These are phyloP conservation scores for Heteronetta atricapilla DNA, from an alignment of 2,113 vertebrate species.

Conservation along the genomic window DNA sequence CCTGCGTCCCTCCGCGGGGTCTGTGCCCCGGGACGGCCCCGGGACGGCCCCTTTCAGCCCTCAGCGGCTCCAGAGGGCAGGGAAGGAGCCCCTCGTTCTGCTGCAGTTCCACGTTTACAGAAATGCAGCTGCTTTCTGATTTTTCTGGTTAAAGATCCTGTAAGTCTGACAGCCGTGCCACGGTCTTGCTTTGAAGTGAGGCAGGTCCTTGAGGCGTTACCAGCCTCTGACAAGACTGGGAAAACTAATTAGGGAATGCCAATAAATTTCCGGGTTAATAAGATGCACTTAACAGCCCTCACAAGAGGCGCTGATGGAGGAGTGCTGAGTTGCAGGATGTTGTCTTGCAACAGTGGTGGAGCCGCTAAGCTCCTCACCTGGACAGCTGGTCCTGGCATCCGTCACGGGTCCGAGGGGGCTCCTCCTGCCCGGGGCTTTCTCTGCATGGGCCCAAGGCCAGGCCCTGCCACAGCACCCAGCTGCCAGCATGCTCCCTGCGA, in stretches of 20 bases:
- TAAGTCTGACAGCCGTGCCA: neutral
- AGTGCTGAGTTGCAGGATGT: neutral
- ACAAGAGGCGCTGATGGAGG: neutral
- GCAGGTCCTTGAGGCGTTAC: neutral
- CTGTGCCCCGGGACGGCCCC: neutral
- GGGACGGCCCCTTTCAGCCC: neutral
- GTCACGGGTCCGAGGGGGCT: too few species aligned
- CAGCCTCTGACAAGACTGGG: neutral
- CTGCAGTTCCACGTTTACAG: neutral
- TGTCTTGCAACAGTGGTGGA: fast-evolving
- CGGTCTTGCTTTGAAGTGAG: conserved; percentile 16
- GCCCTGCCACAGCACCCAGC: too few species aligned
- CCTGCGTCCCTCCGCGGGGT: neutral
- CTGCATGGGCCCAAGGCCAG: too few species aligned
- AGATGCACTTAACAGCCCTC: neutral
- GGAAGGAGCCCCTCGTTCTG: neutral
- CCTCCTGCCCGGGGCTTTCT: too few species aligned
- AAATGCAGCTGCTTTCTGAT: neutral
- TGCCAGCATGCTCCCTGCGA: too few species aligned
- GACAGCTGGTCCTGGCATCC: too few species aligned
- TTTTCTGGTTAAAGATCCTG: neutral
- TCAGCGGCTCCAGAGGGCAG: neutral
- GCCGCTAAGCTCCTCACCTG: neutral
- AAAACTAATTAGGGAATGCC: neutral
- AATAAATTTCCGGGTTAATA: neutral